Evolutionary conservation across 2,888 invertebrate genomes (phyloP).

Genomic region (Macaria liturata): DNA sequence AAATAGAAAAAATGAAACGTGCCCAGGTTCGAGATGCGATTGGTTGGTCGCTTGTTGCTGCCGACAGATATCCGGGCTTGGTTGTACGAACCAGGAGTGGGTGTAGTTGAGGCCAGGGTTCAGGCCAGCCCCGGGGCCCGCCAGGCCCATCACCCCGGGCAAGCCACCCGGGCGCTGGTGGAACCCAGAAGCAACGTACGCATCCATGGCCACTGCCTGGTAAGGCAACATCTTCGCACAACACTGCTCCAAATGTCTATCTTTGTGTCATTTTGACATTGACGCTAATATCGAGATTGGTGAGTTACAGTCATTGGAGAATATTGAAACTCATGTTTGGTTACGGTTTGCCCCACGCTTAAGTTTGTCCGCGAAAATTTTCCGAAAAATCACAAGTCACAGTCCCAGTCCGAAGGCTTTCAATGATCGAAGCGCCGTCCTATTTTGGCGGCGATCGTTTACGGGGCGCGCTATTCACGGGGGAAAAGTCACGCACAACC

Average conservation of each 20-base stretch:
- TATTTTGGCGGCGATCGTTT: slow-evolving; percentile 74
- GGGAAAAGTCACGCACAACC: slow-evolving; percentile 83
- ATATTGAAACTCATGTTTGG: background rate
- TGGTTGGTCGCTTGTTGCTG: slow-evolving; percentile 89
- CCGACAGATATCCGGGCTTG: slow-evolving; percentile 95
- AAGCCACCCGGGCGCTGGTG: slow-evolving; percentile 80
- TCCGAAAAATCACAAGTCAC: slow-evolving; percentile 23
- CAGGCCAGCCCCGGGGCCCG: slow-evolving; percentile 75
- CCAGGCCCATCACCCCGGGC: slow-evolving; percentile 83
- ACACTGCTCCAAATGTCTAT: too few relatives aligned
- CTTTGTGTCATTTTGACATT: slow-evolving; percentile 42
- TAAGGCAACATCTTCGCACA: slow-evolving; percentile 90
- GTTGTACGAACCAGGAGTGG: slow-evolving; percentile 96
- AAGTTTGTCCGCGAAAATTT: too few relatives aligned
- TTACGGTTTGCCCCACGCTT: too few relatives aligned
- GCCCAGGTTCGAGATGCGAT: slow-evolving; percentile 96
- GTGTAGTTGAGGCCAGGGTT: slow-evolving; percentile 87
- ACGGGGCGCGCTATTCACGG: slow-evolving; percentile 74
- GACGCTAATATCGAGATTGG: slow-evolving; percentile 42
- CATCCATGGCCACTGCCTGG: slow-evolving; percentile 94
- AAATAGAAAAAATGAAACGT: slow-evolving; percentile 87
- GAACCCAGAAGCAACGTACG: slow-evolving; percentile 84
- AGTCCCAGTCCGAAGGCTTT: slow-evolving; percentile 45
- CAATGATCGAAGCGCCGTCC: slow-evolving; percentile 72
- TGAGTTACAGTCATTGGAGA: slow-evolving; percentile 38